phyloP scores from a whole-genome alignment of 2,888 invertebrate genomes.

The Corythucha ciliata region DNA sequence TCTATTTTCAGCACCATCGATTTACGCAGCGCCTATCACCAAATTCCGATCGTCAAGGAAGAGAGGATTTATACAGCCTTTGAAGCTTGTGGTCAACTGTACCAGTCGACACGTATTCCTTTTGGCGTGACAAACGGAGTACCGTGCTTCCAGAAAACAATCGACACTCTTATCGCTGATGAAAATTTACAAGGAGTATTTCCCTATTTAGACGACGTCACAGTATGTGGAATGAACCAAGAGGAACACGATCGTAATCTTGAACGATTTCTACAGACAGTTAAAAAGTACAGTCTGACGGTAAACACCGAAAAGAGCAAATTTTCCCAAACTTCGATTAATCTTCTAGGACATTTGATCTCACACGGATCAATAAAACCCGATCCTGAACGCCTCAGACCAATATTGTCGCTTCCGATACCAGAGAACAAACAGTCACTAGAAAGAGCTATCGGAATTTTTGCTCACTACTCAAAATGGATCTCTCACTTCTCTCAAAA shows the following conservation, averaged over 20 bases:
- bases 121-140: conserved; percentile 15
- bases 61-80: conserved; percentile 15
- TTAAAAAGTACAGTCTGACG: conserved; percentile 14
- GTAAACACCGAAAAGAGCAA: conserved; percentile 17
- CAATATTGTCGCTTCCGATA: background rate
- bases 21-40: conserved; percentile 11
- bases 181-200: conserved; percentile 16
- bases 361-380: conserved; percentile 17
- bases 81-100: conserved; percentile 10
- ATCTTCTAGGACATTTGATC: conserved; percentile 14
- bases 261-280: background rate
- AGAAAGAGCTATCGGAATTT: background rate
- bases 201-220: conserved; percentile 20
- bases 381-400: conserved; percentile 15
- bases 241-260: conserved; percentile 17
- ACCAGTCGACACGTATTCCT: conserved; percentile 7
- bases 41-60: conserved; percentile 11
- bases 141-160: conserved; percentile 4
- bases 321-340: conserved; percentile 11
- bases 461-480: conserved; percentile 9
- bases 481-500: conserved; percentile 1
- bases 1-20: conserved; percentile 1
- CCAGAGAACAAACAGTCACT: background rate
- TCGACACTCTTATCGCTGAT: conserved; percentile 1
- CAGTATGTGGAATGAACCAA: conserved; percentile 7